A percentile compares a stretch with the other conserved stretches of the same genome.
Evolutionary conservation across 2,888 invertebrate genomes (phyloP).

Genomic region (Pterostichus madidus): DNA sequence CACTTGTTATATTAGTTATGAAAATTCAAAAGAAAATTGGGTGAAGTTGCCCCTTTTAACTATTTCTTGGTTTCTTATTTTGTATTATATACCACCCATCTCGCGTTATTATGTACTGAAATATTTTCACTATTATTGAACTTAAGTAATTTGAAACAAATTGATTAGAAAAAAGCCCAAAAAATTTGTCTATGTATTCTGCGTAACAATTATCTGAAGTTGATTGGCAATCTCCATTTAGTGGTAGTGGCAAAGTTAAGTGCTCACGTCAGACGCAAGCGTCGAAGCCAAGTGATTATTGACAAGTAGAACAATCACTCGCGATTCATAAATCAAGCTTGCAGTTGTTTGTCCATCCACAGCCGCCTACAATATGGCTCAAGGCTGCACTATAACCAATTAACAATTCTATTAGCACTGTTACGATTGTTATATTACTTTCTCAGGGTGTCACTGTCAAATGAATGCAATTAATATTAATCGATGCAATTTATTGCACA

Average conservation of each 20-base stretch:
- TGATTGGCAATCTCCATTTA: slow-evolving; percentile 19
- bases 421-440: slow-evolving; percentile 40
- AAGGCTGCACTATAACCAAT: slow-evolving; percentile 54
- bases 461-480: slow-evolving; percentile 9
- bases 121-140: too few relatives aligned
- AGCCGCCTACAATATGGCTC: slow-evolving; percentile 58
- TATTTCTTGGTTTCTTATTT: too few relatives aligned
- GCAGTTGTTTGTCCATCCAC: slow-evolving; percentile 56
- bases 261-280: slow-evolving; percentile 21
- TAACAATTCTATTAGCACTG: slow-evolving; percentile 58
- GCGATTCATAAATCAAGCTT: slow-evolving; percentile 57
- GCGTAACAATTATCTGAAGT: slow-evolving; percentile 7
- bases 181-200: too few relatives aligned
- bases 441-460: slow-evolving; percentile 36
- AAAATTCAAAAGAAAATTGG: too few relatives aligned
- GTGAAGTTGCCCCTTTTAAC: too few relatives aligned
- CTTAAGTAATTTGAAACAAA: too few relatives aligned
- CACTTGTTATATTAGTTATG: too few relatives aligned
- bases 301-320: slow-evolving; percentile 59
- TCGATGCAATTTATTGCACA: background rate
- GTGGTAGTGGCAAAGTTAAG: slow-evolving; percentile 26
- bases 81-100: too few relatives aligned
- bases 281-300: slow-evolving; percentile 51
- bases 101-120: too few relatives aligned
- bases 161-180: too few relatives aligned